phyloP scores from a whole-genome alignment of 2,113 vertebrate species.

The Gymnobelideus leadbeateri region DNA sequence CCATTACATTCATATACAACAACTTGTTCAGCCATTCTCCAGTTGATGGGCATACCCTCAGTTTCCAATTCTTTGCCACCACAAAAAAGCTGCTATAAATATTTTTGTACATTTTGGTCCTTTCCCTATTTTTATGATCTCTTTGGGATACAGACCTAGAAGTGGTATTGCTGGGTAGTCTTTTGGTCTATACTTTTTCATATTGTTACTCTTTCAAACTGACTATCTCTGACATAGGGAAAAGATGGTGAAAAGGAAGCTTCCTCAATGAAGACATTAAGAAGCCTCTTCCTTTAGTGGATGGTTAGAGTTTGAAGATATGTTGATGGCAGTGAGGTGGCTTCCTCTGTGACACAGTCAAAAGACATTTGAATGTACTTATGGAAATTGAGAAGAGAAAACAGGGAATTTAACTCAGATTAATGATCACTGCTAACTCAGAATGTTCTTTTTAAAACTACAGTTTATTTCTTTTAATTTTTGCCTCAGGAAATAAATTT shows the following conservation, averaged over 20 bases:
- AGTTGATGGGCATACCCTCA: too few relatives aligned
- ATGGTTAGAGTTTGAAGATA: not conserved
- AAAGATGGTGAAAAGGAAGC: not conserved
- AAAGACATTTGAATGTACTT: not conserved
- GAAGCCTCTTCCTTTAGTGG: not conserved
- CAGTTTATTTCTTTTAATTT: not conserved
- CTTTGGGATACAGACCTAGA: too few relatives aligned
- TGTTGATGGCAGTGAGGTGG: not conserved
- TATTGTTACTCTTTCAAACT: not conserved
- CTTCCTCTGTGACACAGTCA: not conserved
- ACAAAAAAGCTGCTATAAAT: too few relatives aligned
- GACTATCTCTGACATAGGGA: not conserved
- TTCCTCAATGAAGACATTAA: not conserved
- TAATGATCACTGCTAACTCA: not conserved
- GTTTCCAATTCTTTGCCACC: too few relatives aligned
- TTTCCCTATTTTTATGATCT: too few relatives aligned
- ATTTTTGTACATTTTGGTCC: too few relatives aligned
- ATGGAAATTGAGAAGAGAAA: not conserved
- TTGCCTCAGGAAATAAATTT: not conserved
- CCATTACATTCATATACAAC: too few relatives aligned
- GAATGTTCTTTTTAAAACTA: not conserved
- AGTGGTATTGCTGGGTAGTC: too few relatives aligned
- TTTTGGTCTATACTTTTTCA: too few relatives aligned
- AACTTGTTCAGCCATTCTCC: too few relatives aligned
- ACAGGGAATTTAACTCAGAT: not conserved